Base-by-base conservation (phyloP, 30 jellyfish, hydroid and myxozoan species). In the Aurelia sp. region DNA sequence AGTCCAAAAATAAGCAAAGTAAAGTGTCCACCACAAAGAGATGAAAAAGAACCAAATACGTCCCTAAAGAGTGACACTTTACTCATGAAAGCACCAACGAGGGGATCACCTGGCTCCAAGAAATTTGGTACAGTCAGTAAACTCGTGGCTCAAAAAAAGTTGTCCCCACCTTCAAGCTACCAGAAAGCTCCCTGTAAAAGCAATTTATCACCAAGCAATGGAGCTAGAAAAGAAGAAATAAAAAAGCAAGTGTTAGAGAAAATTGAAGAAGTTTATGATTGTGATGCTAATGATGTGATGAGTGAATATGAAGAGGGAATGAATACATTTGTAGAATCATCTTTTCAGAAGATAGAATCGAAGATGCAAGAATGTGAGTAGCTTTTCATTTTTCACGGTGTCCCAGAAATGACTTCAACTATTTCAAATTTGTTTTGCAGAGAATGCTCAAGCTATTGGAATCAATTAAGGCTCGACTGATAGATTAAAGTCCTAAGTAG, bases 11-110 rank as follows among this genome's bases (percentile, higher is more conserved):
- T 44, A 0, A 44, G 0, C 17, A 44, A 44, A 44, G 15, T 44
- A 44, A 44, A 44, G 55, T 44, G 55, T 16, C 13, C 55, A 44
- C 55, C 55, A 44, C 55, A 44, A 44, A 71, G 57, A 22, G 82
- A 71, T 4, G 76, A 76, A 30, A 76, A 11, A 20, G 76, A 76
- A 15, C 27, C 73, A 76, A 59, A 37, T 6, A 5, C 76, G 9
- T n/a, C 86, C 6, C 86, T 31, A 20, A 58, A 30, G 40, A 58
- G 76, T 76, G 86, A 76, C 65, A 76, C 76, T 16, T 76, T 61
- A 10, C 86, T 76, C 50, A 76, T 76, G 86, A 76, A 76, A 33
- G 86, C 86, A 11, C 86, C 86, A 16, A 76, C 62, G 15, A 76
- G 48, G 22, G 86, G 86, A 12, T 76, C 86, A 6, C 86, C 86